A percentile compares a stretch with the other conserved stretches of the same genome.
Conservation (phyloP, 2,113 vertebrate genomes). For the Zapus hudsonius region DNA sequence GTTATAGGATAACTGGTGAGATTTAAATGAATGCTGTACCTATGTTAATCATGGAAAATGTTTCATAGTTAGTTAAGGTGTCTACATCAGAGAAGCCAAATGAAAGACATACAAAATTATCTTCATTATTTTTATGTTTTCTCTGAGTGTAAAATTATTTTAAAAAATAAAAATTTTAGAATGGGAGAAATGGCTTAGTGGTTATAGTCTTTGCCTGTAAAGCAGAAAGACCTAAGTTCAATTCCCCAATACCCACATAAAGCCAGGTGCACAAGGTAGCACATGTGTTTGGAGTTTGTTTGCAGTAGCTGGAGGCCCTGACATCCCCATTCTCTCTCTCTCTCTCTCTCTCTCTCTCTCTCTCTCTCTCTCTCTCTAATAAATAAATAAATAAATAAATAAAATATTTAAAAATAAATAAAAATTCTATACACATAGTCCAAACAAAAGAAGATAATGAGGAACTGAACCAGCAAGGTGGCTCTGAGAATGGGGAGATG, state of each 20-base stretch:
- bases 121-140: background rate
- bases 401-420: no score
- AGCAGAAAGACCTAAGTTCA: no score
- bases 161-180: background rate
- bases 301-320: no score
- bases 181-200: no score
- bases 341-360: no score
- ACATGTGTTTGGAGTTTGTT: no score
- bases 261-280: no score
- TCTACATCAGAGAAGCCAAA: background rate
- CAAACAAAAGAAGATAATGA: background rate
- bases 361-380: no score
- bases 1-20: background rate
- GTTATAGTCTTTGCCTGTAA: no score
- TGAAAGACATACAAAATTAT: background rate
- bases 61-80: background rate
- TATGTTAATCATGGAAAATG: background rate
- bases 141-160: background rate
- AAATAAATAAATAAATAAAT: no score
- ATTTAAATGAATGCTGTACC: background rate
- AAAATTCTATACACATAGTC: background rate
- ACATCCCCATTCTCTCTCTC: no score
- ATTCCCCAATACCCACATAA: no score
- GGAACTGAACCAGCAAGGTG: background rate
- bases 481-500: background rate